A percentile compares a stretch with the other conserved stretches of the same genome.
phyloP scores from a whole-genome alignment of 2,888 invertebrate genomes.

The Hemaris fuciformis region DNA sequence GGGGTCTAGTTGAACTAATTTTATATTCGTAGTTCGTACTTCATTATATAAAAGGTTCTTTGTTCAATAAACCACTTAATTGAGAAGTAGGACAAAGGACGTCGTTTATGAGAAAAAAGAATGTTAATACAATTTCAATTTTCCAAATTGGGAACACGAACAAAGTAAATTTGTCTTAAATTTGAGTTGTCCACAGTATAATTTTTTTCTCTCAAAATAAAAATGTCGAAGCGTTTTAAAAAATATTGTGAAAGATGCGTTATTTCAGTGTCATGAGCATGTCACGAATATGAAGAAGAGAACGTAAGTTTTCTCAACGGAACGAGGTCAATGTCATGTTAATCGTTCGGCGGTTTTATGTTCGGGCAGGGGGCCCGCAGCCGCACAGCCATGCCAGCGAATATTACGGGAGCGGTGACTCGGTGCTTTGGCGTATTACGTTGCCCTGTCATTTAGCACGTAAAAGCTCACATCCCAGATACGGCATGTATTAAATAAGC shows the following conservation, averaged over 20 bases:
- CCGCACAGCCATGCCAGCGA: conserved; percentile 33
- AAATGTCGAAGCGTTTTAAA: background rate
- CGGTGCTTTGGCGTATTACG: conserved; percentile 55
- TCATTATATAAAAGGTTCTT: background rate
- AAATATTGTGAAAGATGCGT: background rate
- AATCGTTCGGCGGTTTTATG: conserved; percentile 37
- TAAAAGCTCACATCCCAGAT: conserved; percentile 77
- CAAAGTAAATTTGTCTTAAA: background rate
- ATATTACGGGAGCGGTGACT: conserved; percentile 48
- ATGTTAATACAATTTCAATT: background rate
- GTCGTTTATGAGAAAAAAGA: background rate
- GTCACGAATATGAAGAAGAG: conserved; percentile 25
- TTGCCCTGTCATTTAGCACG: conserved; percentile 71
- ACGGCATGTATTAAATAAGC: conserved; percentile 78
- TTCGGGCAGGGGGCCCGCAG: conserved; percentile 30
- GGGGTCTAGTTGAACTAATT: background rate
- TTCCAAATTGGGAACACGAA: background rate
- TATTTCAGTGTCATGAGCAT: background rate
- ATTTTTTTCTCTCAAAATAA: background rate
- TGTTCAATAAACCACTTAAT: background rate
- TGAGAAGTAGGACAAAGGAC: background rate
- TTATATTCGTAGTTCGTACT: too few relatives aligned
- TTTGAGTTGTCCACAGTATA: background rate
- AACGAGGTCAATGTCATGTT: conserved; percentile 65
- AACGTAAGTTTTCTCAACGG: conserved; percentile 41